Base-by-base conservation (phyloP, 2,113 vertebrate species). In the Urocolius indicus region DNA sequence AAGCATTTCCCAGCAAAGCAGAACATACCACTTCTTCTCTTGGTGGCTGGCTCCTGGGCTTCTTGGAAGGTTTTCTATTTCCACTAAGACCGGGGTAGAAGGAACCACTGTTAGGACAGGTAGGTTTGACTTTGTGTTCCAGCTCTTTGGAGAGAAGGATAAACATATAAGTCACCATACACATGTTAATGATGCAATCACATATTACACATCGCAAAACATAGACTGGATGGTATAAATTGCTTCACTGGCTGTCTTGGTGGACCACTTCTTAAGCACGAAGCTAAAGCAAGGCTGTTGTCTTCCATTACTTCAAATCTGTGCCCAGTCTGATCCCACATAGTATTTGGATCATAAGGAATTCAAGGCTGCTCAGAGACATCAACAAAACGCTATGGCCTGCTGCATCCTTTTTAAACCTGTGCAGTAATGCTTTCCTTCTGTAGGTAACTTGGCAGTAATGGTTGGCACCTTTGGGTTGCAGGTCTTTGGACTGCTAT, bases 1-100 rank as follows among this genome's bases (percentile, higher is more conserved):
- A 92, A 97, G 75, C 21, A 59, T 93, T 95, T 82, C 57, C 88
- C 86, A 95, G 76, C 16, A 91, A 69, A 84, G 91, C 58, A 76
- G 41, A 84, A 98, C 98, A 15, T 97, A 99, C 99, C 99, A 99
- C 96, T 98, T 98, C 90, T 98, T 99, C 89, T 99, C 98, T 24
- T 97, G 97, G 55, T 98, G 98, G 82, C 96, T 96, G 78, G 95
- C 95, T 75, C 98, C 98, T 21, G 99, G 98, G 95, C 98, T 99
- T 81, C 97, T 97, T 67, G 98, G 98, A 62, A 99, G 97, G 93
- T 98, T 98, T 95, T 99, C 98, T 74, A 99, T 98, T 95, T 99
- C 98, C 92, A 99, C 97, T 12, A 98, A 97, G 80, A 98, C 93
- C 36, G 98, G 98, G 15, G 97, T 97, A 81, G 98, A 96, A 55